Percentiles rank a stretch among this genome's conserved stretches.
Conservation (phyloP, 2,113 vertebrate genomes). For the Mellivora capensis region DNA sequence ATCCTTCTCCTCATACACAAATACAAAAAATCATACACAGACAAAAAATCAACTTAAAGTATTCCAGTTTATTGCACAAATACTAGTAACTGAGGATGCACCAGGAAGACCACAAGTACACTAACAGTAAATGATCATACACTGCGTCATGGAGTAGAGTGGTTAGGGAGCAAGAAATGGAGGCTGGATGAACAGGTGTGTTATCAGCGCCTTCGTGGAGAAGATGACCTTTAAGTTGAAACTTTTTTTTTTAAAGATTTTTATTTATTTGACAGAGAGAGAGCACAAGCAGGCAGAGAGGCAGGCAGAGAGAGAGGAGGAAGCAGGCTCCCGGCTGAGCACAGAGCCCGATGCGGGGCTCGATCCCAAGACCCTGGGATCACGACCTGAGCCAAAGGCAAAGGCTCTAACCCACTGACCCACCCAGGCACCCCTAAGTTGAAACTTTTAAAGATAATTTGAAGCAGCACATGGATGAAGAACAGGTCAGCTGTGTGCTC, state of each 20-base stretch:
- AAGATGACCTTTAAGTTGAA: background rate
- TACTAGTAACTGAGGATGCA: background rate
- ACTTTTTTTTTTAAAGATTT: too few species aligned
- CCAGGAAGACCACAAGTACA: background rate
- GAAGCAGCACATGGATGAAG: background rate
- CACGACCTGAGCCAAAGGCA: too few species aligned
- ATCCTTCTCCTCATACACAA: background rate
- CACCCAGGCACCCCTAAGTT: too few species aligned
- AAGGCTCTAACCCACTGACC: too few species aligned
- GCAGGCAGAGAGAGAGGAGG: too few species aligned
- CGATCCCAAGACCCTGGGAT: too few species aligned
- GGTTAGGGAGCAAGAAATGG: background rate
- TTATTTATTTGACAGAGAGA: too few species aligned
- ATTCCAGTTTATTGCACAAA: slow-evolving; percentile 23
- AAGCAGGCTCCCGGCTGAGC: too few species aligned
- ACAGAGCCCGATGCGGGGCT: too few species aligned
- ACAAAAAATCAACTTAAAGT: background rate
- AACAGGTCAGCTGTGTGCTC: background rate
- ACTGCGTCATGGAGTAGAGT: background rate
- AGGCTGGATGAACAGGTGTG: background rate
- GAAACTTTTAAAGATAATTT: background rate
- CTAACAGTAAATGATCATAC: background rate
- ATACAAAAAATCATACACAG: background rate
- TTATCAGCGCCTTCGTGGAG: background rate
- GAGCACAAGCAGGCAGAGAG: too few species aligned